Conservation (phyloP, 92 coral and sea anemone genomes). For the Muricea muricata region DNA sequence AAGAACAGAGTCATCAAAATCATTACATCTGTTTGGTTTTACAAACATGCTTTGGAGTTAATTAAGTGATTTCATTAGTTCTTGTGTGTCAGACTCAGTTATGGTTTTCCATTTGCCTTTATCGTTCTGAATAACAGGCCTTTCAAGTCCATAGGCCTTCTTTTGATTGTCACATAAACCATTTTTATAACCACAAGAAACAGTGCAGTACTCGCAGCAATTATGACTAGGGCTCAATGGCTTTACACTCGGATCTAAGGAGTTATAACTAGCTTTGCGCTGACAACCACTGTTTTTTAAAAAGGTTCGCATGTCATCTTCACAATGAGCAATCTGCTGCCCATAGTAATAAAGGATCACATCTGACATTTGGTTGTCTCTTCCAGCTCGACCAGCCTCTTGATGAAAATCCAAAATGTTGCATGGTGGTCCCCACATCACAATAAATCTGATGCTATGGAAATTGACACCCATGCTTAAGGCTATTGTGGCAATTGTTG, state of each 20-base stretch:
- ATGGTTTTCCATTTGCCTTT: background rate
- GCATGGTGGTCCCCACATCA: constrained; percentile 35
- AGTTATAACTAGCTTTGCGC: no score
- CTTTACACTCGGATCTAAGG: background rate
- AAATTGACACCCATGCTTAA: no score
- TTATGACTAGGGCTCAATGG: background rate
- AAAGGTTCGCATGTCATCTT: no score
- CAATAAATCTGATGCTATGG: constrained; percentile 19
- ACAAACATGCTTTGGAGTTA: background rate
- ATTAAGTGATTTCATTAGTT: background rate
- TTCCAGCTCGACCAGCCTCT: no score
- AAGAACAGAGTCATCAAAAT: no score
- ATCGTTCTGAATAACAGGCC: background rate
- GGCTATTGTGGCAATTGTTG: no score
- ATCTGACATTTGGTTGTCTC: no score
- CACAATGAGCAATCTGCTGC: no score
- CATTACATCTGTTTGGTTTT: background rate
- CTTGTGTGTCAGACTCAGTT: background rate
- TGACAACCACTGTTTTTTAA: no score
- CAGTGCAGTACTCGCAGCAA: background rate
- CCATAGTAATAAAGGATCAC: no score
- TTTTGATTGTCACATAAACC: background rate
- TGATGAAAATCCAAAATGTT: constrained; percentile 21
- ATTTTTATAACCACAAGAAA: background rate
- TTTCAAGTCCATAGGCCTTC: background rate